Conservation (phyloP, 2,113 vertebrate species). For the Hippocampus comes region DNA sequence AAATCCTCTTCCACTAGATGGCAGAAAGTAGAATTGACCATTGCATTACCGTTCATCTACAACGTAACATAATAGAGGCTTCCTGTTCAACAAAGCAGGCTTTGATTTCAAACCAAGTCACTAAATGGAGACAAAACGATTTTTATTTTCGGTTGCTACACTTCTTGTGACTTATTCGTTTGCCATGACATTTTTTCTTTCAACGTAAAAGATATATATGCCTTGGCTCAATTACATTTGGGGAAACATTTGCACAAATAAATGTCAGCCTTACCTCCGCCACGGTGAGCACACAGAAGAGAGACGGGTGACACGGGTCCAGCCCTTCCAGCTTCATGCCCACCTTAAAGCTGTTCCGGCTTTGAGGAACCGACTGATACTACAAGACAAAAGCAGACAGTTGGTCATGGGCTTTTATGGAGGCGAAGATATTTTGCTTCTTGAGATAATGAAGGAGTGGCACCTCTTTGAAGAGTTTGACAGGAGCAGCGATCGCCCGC, state of each 20-base stretch:
- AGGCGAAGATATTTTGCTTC: not conserved
- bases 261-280: conserved; percentile 78
- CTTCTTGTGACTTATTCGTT: no score
- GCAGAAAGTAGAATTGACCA: no score
- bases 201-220: not conserved
- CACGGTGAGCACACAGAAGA: conserved; percentile 91
- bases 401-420: not conserved
- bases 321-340: conserved; percentile 96
- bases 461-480: conserved; percentile 97
- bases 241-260: not conserved
- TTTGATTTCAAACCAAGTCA: no score
- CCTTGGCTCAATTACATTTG: not conserved
- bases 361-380: conserved; percentile 94
- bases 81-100: no score
- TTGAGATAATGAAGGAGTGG: not conserved
- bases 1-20: no score
- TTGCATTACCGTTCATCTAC: no score
- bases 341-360: conserved; percentile 92
- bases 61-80: no score
- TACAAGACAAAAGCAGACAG: conserved; percentile 49
- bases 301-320: conserved; percentile 89
- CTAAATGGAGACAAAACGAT: no score
- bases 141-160: no score
- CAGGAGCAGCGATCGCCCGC: conserved; percentile 82
- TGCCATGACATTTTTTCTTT: no score